Base-by-base conservation (phyloP, 2,797 vertebrate species). In the Rhadinocentrus ornatus region DNA sequence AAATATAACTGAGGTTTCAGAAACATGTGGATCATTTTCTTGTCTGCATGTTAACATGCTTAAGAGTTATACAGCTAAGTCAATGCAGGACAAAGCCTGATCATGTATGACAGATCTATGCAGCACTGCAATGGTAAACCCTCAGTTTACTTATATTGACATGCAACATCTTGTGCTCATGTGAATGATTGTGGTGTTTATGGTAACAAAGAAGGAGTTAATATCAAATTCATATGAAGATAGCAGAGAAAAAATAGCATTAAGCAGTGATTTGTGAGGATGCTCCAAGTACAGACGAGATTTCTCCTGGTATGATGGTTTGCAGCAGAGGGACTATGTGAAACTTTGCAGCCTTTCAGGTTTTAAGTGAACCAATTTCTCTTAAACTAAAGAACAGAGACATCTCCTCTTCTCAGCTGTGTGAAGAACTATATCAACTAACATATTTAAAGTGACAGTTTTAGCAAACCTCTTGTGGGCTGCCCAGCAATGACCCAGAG, bases 271-370 rank as follows among this genome's bases (percentile, higher is more conserved):
- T 27, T n/a, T 29, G 10, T 65, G 52, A 58, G 50, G 71, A 44
- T 27, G 46, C 63, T 59, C 10, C 55, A 58, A 63, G 63, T 35
- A 4, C 22, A 71, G 59, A 60, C 52, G 57, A 73, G 71, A 64
- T 67, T 65, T 62, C 31, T n/a, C 66, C 54, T 22, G 66, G 71
- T 39, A 61, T 24, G 35, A 78, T n/a, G 24, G 50, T 26, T 27
- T 53, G 50, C 26, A 26, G 24, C 26, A 6, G 50, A 27, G 50
- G 24, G 11, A 27, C 26, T 13, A 15, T 27, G 12, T 24, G 50
- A 53, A 53, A 24, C 24, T 27, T 50, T 53, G 24, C 50, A 26
- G 48, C 22, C 11, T 10, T 52, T 26, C 10, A 53, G 11, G 24
- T 11, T 52, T 24, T 24, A 52, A 24, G 6, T 53, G 24, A 27